Percentiles rank a stretch among this genome's conserved stretches.
These are phyloP conservation scores for Siniperca chuatsi DNA, from an alignment of 2,113 vertebrate genomes.

Conservation along the genomic window DNA sequence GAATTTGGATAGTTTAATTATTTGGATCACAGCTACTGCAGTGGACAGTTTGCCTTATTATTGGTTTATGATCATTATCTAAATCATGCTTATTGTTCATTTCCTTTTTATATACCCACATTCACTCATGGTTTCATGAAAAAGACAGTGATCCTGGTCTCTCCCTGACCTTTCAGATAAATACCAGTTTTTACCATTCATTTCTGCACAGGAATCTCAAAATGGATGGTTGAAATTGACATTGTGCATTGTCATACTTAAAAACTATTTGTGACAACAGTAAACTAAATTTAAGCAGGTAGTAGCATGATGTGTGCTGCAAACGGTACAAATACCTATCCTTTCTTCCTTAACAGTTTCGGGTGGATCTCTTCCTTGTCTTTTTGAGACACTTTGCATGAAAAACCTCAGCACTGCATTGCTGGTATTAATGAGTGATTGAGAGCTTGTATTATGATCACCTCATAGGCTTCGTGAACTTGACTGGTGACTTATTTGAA, in stretches of 20 bases:
- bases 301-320: not conserved
- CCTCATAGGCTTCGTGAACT: not conserved
- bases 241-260: not conserved
- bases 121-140: not conserved
- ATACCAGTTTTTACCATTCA: not conserved
- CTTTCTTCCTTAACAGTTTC: no score
- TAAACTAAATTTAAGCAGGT: not conserved
- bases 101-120: not conserved
- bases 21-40: conserved; percentile 3
- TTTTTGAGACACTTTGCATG: not conserved
- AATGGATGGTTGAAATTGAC: not conserved
- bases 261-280: not conserved
- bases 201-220: not conserved
- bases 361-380: not conserved
- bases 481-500: not conserved
- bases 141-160: not conserved
- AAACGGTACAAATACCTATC: not conserved
- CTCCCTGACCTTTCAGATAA: not conserved
- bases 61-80: not conserved
- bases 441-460: not conserved
- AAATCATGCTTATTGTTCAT: not conserved
- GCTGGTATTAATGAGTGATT: not conserved
- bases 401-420: not conserved
- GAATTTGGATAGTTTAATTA: conserved; percentile 30
- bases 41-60: not conserved